Base-by-base conservation (phyloP, 2,113 vertebrate genomes). In the Ophthalmolycus amberensis region DNA sequence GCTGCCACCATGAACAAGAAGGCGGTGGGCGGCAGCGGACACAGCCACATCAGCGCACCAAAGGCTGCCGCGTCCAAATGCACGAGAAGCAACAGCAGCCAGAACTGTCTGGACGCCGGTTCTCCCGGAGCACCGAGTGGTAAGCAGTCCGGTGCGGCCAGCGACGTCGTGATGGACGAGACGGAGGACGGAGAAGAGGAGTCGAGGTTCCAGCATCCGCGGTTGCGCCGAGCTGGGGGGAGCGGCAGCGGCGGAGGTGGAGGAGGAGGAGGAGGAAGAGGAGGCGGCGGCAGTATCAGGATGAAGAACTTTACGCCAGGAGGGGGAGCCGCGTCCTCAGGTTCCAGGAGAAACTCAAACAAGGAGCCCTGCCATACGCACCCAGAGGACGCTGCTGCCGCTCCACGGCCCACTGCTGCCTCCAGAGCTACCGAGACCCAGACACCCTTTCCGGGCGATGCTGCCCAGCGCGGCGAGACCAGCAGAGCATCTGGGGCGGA, bases 241-340 rank as follows among this genome's bases (percentile, higher is more conserved):
- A 93, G 90, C 86, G 80, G 90, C 85, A 83, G 93, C 58, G 83
- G 89, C 79, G 89, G 85, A 85, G 87, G 94, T 70, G 93, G 93
- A 75, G 92, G 93, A 58, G 91, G 90, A 64, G 83, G 93, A 84
- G 86, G 89, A 27, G 29, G 58, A 60, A 27, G 58, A 32, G 29
- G 58, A 34, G 29, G 58, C 74, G 89, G 94, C 63, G 89, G 93
- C 86, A 88, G 94, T 92, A 93, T 90, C 80, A 95, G 92, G 88
- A 95, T 95, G 93, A 95, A 95, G 89, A 95, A 93, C 94, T 95
- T 95, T 86, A 91, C 92, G 72, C 94, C 95, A 93, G 95, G 91
- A 95, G 95, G 95, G 92, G 95, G 94, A 95, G 94, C 93, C 91
- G 85, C 94, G 89, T 93, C 92, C 84, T 92, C 91, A 78, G 90